A percentile compares a stretch with the other conserved stretches of the same genome.
These are phyloP conservation scores for Leptopilina syphax DNA, from an alignment of 2,888 invertebrate genomes.

Conservation along the genomic window DNA sequence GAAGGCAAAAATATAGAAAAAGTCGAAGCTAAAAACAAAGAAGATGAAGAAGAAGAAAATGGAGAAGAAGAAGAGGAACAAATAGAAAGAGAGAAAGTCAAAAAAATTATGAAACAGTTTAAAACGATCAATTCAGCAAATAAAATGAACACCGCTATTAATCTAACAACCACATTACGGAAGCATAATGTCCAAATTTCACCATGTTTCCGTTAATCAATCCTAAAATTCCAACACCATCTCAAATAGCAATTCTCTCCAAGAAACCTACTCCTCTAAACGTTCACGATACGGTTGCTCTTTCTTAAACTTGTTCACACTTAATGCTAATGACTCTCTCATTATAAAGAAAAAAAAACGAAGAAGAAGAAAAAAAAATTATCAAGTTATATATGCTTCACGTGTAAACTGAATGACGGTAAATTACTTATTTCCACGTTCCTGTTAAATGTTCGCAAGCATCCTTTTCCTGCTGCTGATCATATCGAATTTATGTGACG, in stretches of 20 bases:
- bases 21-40: no score
- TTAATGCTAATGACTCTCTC: conserved; percentile 27
- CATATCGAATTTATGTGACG: conserved; percentile 12
- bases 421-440: conserved; percentile 36
- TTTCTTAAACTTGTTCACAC: background rate
- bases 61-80: no score
- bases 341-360: no score
- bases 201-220: background rate
- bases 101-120: background rate
- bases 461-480: conserved; percentile 21
- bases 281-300: background rate
- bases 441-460: conserved; percentile 1
- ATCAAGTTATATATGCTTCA: conserved; percentile 11
- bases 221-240: background rate
- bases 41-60: no score
- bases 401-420: conserved; percentile 19
- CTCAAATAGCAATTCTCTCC: background rate
- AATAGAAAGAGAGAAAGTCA: no score
- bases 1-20: no score
- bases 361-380: background rate
- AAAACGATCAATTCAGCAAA: background rate
- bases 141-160: background rate
- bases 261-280: background rate
- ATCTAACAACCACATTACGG: background rate
- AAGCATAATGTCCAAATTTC: background rate